Evolutionary conservation across 2,113 vertebrate genomes (phyloP).

Genomic region (Pedetes capensis): DNA sequence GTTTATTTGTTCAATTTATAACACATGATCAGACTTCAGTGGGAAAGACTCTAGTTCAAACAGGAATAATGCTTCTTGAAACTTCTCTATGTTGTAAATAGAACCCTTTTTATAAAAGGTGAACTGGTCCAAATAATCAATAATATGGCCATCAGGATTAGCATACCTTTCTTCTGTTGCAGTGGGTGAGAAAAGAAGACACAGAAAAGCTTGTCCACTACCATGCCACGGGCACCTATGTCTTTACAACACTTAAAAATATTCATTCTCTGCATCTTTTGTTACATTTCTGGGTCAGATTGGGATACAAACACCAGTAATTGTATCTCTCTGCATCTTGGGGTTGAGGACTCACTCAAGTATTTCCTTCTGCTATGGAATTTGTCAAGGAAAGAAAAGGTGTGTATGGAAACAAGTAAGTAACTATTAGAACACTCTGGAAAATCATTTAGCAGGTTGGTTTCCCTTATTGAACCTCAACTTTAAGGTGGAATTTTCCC

Average conservation of each 20-base stretch:
- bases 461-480: not conserved
- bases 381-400: not conserved
- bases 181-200: not conserved
- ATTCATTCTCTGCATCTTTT: no score
- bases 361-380: not conserved
- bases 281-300: not conserved
- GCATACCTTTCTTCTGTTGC: rapidly evolving
- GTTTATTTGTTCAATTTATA: not conserved
- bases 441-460: not conserved
- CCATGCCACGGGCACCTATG: rapidly evolving
- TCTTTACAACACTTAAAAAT: not conserved
- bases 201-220: rapidly evolving
- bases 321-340: not conserved
- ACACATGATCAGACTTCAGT: not conserved
- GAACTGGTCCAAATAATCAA: rapidly evolving
- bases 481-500: not conserved
- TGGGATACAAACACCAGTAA: not conserved
- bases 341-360: not conserved
- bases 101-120: not conserved
- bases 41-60: not conserved
- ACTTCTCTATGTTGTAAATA: not conserved
- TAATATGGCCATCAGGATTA: rapidly evolving
- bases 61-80: not conserved
- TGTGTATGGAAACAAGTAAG: not conserved
- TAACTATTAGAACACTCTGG: not conserved